These are phyloP conservation scores for Phaethornis superciliosus DNA, from an alignment of 2,113 vertebrate species.

Conservation along the genomic window DNA sequence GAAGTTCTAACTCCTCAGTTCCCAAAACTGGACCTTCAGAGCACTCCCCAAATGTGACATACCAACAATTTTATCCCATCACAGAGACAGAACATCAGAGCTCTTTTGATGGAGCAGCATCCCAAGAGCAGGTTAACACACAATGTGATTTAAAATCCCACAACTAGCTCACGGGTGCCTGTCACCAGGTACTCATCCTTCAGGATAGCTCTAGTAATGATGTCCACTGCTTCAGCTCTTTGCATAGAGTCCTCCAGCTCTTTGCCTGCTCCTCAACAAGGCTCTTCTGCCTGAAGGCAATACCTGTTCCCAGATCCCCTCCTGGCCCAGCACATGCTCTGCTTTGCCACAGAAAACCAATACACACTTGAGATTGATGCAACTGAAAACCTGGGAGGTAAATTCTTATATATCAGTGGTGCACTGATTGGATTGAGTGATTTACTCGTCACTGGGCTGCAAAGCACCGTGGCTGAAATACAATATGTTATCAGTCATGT, in stretches of 20 bases:
- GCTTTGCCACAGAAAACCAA: neutral
- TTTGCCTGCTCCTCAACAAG: neutral
- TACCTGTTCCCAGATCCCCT: neutral
- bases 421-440: neutral
- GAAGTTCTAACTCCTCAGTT: neutral
- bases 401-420: neutral
- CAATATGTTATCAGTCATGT: neutral
- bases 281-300: neutral
- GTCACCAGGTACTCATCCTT: neutral
- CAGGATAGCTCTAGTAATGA: neutral
- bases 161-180: neutral
- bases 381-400: neutral
- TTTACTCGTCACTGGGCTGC: neutral
- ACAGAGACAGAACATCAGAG: neutral
- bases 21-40: neutral
- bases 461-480: neutral
- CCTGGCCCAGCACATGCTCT: neutral
- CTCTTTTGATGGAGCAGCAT: neutral
- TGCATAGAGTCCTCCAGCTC: neutral
- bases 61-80: neutral
- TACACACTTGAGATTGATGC: neutral
- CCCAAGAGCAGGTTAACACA: neutral
- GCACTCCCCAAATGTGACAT: rapidly evolving
- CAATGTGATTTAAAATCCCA: neutral
- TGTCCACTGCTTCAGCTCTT: neutral